Evolutionary conservation across 2,113 vertebrate genomes (phyloP).

Genomic region (Pogona vitticeps): DNA sequence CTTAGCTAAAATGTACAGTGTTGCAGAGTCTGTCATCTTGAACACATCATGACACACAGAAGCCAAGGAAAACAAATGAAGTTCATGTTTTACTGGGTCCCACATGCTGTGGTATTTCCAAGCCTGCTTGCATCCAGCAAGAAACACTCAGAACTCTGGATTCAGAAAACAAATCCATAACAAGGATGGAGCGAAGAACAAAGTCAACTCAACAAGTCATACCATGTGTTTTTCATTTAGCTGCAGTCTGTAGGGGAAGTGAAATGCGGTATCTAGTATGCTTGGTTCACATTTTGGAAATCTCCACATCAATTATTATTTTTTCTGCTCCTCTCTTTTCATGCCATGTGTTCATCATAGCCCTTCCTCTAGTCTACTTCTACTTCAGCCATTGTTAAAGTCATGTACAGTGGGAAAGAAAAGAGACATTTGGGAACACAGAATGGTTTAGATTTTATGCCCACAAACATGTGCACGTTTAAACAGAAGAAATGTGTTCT

Average conservation of each 20-base stretch:
- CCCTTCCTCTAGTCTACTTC: neutral
- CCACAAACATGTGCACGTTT: neutral
- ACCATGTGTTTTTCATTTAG: conserved; percentile 78
- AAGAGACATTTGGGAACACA: neutral
- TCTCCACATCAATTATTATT: conserved; percentile 42
- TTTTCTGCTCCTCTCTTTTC: conserved; percentile 31
- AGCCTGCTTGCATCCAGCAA: conserved; percentile 72
- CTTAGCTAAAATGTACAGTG: conserved; percentile 70
- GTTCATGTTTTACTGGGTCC: conserved; percentile 75
- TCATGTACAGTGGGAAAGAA: conserved; percentile 7
- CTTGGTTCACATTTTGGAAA: conserved; percentile 56
- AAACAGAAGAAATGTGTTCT: neutral
- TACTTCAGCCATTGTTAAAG: neutral
- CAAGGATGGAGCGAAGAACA: conserved; percentile 62
- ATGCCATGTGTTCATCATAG: conserved; percentile 49
- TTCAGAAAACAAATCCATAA: conserved; percentile 74
- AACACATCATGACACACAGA: conserved; percentile 81
- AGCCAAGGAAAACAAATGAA: conserved; percentile 83
- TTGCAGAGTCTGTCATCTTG: conserved; percentile 74
- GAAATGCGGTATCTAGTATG: conserved; percentile 63
- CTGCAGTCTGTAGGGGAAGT: conserved; percentile 69
- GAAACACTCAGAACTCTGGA: conserved; percentile 63
- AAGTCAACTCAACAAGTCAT: conserved; percentile 74
- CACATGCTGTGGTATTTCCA: conserved; percentile 76
- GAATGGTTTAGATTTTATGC: neutral